These are phyloP conservation scores for Nebria salina DNA, from an alignment of 2,888 invertebrate genomes.

Conservation along the genomic window DNA sequence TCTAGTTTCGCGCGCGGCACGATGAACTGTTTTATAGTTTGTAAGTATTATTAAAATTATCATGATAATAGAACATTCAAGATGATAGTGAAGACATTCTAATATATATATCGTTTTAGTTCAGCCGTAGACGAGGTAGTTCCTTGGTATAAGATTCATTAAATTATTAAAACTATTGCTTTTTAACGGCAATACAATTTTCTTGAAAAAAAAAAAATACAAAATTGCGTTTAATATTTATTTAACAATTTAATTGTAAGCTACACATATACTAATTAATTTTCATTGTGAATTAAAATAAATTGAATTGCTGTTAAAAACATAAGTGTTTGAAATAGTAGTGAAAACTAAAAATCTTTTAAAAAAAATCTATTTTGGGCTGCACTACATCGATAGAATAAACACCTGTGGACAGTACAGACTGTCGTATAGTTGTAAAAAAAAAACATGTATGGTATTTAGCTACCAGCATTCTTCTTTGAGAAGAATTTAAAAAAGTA, in stretches of 20 bases:
- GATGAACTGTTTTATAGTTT: constrained; percentile 19
- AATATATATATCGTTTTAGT: constrained; percentile 1
- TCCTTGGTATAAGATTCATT: neutral
- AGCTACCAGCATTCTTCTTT: neutral
- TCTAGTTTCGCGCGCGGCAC: constrained; percentile 7
- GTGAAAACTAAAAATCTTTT: neutral
- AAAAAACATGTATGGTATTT: constrained; percentile 41
- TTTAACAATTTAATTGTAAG: no score
- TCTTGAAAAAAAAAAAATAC: no score
- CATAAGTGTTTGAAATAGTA: neutral
- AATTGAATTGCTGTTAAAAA: neutral
- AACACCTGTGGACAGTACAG: constrained; percentile 23
- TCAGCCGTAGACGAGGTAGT: neutral
- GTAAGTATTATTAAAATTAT: neutral
- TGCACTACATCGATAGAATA: constrained; percentile 25
- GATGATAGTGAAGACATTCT: neutral
- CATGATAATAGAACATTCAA: neutral
- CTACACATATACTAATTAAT: no score
- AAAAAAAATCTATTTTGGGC: neutral
- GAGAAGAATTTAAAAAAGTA: neutral
- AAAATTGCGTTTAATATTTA: no score
- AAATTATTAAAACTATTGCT: neutral
- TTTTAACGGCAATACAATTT: neutral
- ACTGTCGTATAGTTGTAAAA: constrained; percentile 32
- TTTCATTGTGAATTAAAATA: neutral